Evolutionary conservation across 2,113 vertebrate species (phyloP), one percentile per base, ranked within the genome.

Genomic region (Nicator chloris): DNA sequence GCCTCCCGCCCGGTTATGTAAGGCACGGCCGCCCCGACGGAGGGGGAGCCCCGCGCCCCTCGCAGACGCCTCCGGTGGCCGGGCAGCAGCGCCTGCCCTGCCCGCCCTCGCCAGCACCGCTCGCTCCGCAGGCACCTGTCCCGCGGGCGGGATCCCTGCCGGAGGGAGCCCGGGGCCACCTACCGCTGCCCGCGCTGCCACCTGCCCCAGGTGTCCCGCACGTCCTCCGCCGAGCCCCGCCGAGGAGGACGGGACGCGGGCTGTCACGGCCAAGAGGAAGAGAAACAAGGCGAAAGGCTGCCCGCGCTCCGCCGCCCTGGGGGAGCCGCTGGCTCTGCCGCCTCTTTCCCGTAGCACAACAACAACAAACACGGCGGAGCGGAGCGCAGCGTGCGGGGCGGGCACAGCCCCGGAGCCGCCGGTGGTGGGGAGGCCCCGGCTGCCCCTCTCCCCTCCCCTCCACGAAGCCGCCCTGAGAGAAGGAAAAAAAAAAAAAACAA

Each of bases 331-430:
- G 45, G 61, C 31, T 82, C 51, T 6, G n/a, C 59, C 61, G 66
- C 90, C 83, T 92, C 70, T 37, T 72, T 73, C 24, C 59, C 50
- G 28, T 17, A 60, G 63, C 80, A 50, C 86, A 81, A 86, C 94
- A 93, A 91, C 91, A 90, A 84, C 82, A 90, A 87, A 70, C 72
- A 10, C 92, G 37, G 88, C 66, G n/a, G 85, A 89, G 66, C 64
- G 17, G 37, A 10, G 69, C 47, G 47, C 27, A 37, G 70, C 66
- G 50, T 73, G 70, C 76, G 35, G 44, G 49, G 64, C 30, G 39
- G 59, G 18, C 39, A 49, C 49, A 23, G 80, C 88, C 49, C 44
- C 24, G 8, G 5, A 39, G 56, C 50, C 27, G 30, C 17, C 13
- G 40, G 24, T 5, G 15, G 11, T 2, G 50, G n/a, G 27, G 69